These are phyloP conservation scores for Aix galericulata DNA, from an alignment of 2,113 vertebrate genomes.

Conservation along the genomic window DNA sequence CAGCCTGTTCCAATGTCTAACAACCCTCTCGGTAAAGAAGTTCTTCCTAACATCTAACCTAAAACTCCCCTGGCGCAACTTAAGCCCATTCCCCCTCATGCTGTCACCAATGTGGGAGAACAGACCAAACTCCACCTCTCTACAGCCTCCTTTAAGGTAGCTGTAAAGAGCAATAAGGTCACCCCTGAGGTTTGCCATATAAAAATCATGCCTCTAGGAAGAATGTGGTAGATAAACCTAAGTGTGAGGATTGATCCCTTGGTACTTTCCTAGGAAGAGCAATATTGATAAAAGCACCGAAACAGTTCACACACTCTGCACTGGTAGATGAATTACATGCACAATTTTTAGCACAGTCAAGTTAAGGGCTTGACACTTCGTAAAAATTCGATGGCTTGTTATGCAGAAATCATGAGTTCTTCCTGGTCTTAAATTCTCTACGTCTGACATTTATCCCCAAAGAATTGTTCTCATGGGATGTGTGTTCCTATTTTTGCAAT, in stretches of 20 bases:
- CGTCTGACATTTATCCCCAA: slow-evolving; percentile 33
- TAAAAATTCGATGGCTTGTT: neutral
- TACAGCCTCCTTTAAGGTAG: no score
- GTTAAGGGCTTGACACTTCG: slow-evolving; percentile 15
- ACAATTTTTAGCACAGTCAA: slow-evolving; percentile 15
- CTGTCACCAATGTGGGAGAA: no score
- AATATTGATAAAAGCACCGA: neutral
- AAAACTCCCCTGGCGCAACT: no score
- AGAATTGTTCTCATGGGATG: neutral
- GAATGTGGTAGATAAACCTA: neutral
- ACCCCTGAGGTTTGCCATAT: neutral
- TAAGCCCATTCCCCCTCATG: no score
- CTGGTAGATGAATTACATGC: neutral
- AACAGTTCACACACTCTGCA: neutral
- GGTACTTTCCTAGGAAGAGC: neutral
- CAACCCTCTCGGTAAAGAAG: no score
- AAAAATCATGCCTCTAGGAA: neutral
- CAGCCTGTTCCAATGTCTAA: no score
- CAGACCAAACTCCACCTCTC: no score
- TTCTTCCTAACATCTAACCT: no score
- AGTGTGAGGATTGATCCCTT: neutral
- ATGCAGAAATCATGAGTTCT: neutral
- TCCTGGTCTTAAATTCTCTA: slow-evolving; percentile 8
- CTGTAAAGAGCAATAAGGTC: no score
- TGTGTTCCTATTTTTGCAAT: neutral